phyloP scores from a whole-genome alignment of 2,888 invertebrate genomes.

The Ferdinandea cuprea region DNA sequence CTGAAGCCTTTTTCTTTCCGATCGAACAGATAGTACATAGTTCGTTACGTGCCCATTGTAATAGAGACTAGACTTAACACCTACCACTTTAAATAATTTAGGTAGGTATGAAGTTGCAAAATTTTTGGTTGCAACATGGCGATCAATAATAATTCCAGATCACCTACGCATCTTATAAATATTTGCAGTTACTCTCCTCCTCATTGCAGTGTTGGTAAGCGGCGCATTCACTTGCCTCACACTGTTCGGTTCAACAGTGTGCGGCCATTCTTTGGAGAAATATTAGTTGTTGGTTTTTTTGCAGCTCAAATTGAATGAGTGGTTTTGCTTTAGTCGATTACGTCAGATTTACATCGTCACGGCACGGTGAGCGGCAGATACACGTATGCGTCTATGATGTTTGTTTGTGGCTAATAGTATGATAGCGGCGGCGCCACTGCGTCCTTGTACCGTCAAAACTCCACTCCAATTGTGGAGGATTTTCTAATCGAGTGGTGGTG shows the following conservation, averaged over 20 bases:
- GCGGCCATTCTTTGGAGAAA: constrained; percentile 38
- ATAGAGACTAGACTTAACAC: too few relatives aligned
- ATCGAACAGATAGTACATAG: constrained; percentile 11
- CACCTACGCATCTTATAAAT: constrained; percentile 60
- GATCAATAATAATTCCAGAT: constrained; percentile 54
- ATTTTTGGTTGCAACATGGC: constrained; percentile 5
- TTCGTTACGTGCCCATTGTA: constrained; percentile 4
- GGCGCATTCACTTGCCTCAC: constrained; percentile 49
- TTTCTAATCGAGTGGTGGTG: constrained; percentile 68
- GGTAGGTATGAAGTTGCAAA: constrained; percentile 25
- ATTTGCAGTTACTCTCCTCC: constrained; percentile 21
- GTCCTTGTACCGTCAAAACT: constrained; percentile 73
- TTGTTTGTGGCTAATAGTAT: constrained; percentile 35
- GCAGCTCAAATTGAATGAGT: constrained; percentile 51
- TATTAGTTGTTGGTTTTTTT: constrained; percentile 30
- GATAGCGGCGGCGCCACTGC: constrained; percentile 65
- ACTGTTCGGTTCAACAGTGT: constrained; percentile 11
- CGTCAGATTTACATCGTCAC: constrained; percentile 63
- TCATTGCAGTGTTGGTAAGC: constrained; percentile 20
- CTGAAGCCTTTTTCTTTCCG: background rate
- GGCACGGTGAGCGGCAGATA: constrained; percentile 1
- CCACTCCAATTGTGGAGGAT: constrained; percentile 74
- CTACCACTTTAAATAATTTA: background rate
- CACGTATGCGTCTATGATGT: constrained; percentile 45
- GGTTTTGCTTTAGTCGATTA: constrained; percentile 52